Percentiles rank a stretch among this genome's conserved stretches.
phyloP scores from a whole-genome alignment of 2,113 vertebrate species.

The Anoplopoma fimbria region DNA sequence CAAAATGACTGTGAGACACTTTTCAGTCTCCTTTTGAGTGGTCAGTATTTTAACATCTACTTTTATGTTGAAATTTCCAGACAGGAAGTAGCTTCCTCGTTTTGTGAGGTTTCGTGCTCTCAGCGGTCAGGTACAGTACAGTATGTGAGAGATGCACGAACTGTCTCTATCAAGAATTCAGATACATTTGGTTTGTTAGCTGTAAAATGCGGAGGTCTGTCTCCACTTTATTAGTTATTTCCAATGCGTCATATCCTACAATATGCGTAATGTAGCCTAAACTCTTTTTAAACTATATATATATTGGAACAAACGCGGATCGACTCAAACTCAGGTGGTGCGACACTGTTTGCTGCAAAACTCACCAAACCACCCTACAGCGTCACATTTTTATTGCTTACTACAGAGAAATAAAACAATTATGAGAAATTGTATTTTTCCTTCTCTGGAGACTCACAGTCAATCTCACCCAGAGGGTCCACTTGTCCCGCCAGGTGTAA shows the following conservation, averaged over 20 bases:
- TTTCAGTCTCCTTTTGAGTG: background rate
- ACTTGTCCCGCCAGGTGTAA: constrained; percentile 9
- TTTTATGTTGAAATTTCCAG: constrained; percentile 57
- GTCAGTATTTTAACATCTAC: background rate
- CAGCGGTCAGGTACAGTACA: background rate
- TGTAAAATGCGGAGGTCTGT: too few relatives aligned
- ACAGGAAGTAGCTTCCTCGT: constrained; percentile 28
- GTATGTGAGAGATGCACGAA: constrained; percentile 32
- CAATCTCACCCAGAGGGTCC: background rate
- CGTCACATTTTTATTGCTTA: too few relatives aligned
- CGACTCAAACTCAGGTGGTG: background rate
- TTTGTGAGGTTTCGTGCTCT: background rate
- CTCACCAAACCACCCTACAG: too few relatives aligned
- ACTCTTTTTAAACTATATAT: too few relatives aligned
- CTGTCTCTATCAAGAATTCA: background rate
- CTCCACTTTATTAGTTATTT: too few relatives aligned
- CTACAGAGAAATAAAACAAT: background rate
- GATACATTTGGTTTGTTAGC: background rate
- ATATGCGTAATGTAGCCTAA: too few relatives aligned
- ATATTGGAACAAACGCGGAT: too few relatives aligned
- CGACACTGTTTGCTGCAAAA: background rate
- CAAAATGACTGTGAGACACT: background rate
- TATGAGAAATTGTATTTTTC: background rate
- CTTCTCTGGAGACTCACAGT: background rate
- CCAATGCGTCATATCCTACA: too few relatives aligned